These are phyloP conservation scores for Drosophila lutescens DNA, from an alignment of 2,888 invertebrate species.

Conservation along the genomic window DNA sequence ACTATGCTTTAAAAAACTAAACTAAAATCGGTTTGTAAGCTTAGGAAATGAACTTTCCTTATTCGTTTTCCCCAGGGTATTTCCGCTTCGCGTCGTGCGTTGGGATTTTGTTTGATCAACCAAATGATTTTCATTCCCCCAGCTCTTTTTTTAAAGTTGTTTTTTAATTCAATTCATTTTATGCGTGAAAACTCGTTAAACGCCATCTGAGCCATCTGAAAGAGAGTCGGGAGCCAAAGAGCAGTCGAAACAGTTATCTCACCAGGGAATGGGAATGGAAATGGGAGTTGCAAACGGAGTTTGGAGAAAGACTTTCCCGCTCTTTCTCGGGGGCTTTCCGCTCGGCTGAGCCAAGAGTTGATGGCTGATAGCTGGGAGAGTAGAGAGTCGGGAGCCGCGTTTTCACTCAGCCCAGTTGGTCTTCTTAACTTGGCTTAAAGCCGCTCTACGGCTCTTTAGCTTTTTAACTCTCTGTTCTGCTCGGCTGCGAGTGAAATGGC, in stretches of 20 bases:
- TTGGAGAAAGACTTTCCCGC: conserved; percentile 22
- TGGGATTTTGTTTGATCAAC: conserved; percentile 18
- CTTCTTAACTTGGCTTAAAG: conserved; percentile 4
- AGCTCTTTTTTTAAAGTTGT: conserved; percentile 29
- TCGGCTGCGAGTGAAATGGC: conserved; percentile 72
- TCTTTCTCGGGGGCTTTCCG: conserved; percentile 54
- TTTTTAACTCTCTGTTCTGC: conserved; percentile 50
- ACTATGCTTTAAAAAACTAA: too few species aligned
- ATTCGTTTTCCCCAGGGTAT: background rate
- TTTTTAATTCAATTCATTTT: conserved; percentile 70
- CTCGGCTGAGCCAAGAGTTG: conserved; percentile 37
- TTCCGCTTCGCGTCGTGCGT: background rate
- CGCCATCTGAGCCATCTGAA: conserved; percentile 51
- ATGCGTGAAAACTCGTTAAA: conserved; percentile 75
- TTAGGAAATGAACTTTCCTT: background rate
- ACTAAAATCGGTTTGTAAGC: background rate
- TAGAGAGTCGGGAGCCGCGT: conserved; percentile 8
- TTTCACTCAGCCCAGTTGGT: conserved; percentile 47
- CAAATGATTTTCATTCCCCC: conserved; percentile 28
- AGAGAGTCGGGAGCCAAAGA: conserved; percentile 16
- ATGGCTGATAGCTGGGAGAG: conserved; percentile 1
- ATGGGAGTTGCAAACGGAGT: background rate
- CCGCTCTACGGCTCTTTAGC: conserved; percentile 7
- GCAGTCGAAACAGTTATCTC: conserved; percentile 56
- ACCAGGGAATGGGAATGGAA: conserved; percentile 19